Conservation (phyloP, 2,888 invertebrate species). For the Lepidocyrtoides sp. region DNA sequence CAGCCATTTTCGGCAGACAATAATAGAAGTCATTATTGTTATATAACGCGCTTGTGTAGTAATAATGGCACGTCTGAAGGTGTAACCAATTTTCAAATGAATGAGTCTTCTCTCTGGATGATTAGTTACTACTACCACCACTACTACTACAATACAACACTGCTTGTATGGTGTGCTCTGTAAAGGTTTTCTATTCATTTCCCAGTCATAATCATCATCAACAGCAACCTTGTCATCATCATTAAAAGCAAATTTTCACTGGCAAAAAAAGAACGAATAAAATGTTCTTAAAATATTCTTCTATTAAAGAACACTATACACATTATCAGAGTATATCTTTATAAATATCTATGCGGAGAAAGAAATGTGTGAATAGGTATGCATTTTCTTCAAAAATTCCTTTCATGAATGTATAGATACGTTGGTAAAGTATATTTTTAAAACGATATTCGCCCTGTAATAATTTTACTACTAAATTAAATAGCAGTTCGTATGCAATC, state of each 20-base stretch:
- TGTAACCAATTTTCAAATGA: slow-evolving; percentile 55
- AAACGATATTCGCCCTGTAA: background rate
- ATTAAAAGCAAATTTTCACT: slow-evolving; percentile 8
- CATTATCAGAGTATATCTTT: too few species aligned
- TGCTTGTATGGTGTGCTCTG: too few species aligned
- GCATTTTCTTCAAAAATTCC: too few species aligned
- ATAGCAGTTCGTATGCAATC: background rate
- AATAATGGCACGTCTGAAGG: background rate
- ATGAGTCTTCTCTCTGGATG: slow-evolving; percentile 20
- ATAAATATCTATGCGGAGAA: too few species aligned
- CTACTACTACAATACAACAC: too few species aligned
- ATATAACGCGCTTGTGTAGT: background rate
- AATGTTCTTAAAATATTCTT: background rate
- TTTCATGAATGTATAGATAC: too few species aligned
- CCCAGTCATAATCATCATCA: background rate
- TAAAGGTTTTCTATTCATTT: background rate
- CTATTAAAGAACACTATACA: background rate
- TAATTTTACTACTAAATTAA: background rate
- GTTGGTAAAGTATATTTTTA: background rate
- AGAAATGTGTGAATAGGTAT: too few species aligned
- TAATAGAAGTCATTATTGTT: background rate
- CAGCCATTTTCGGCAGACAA: background rate
- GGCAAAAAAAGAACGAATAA: background rate
- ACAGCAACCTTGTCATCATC: background rate
- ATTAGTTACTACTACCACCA: slow-evolving; percentile 46